A percentile compares a stretch with the other conserved stretches of the same genome.
These are phyloP conservation scores for Craseonycteris thonglongyai DNA, from an alignment of 2,113 vertebrate species.

Conservation along the genomic window DNA sequence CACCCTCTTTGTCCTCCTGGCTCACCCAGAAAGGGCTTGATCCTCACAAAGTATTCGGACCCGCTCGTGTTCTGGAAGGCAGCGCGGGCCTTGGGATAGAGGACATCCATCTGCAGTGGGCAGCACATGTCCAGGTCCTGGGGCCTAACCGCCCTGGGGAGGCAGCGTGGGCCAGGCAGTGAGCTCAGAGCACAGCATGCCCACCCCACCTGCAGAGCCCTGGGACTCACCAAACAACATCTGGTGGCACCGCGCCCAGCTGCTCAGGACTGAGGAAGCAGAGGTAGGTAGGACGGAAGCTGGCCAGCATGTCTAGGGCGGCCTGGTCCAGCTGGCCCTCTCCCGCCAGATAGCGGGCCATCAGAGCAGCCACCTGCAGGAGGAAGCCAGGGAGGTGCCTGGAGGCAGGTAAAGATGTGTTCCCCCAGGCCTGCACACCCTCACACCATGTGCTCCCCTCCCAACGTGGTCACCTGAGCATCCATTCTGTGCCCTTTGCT, in stretches of 20 bases:
- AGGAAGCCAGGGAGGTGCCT: background rate
- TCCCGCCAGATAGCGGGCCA: constrained; percentile 71
- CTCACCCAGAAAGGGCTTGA: constrained; percentile 81
- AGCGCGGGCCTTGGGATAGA: constrained; percentile 77
- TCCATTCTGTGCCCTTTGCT: background rate
- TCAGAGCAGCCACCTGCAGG: constrained; percentile 75
- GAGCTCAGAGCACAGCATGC: fast-evolving
- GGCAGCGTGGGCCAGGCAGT: fast-evolving
- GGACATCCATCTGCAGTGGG: constrained; percentile 61
- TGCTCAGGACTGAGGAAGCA: constrained; percentile 75
- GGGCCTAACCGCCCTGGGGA: constrained; percentile 65
- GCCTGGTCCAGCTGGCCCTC: constrained; percentile 66
- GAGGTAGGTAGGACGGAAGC: constrained; percentile 74
- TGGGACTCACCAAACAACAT: constrained; percentile 79
- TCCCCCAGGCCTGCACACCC: background rate
- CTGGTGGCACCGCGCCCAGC: constrained; percentile 66
- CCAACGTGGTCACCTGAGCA: background rate
- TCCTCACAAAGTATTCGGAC: constrained; percentile 66
- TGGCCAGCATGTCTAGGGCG: constrained; percentile 65
- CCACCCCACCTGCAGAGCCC: fast-evolving
- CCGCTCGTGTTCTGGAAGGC: constrained; percentile 70
- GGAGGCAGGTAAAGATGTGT: fast-evolving
- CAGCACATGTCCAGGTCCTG: constrained; percentile 77
- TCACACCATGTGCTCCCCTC: background rate
- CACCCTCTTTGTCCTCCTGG: fast-evolving